These are phyloP conservation scores for Oopsacas minuta DNA, from an alignment of 37 sponge, comb jelly and placozoan genomes.

Conservation along the genomic window DNA sequence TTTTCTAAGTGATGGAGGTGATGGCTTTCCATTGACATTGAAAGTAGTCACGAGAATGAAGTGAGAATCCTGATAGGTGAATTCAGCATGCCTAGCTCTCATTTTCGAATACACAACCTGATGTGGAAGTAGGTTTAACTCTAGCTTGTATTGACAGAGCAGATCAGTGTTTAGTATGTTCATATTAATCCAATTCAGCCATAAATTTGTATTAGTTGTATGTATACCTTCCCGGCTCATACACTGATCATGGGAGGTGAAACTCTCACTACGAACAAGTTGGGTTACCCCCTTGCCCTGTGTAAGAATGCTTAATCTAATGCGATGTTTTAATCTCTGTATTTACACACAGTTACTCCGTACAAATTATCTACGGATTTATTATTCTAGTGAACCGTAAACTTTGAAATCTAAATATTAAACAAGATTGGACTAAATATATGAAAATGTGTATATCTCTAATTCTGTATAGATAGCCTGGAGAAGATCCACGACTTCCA, in stretches of 20 bases:
- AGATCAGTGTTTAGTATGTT: neutral
- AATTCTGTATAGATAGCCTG: no score
- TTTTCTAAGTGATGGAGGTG: neutral
- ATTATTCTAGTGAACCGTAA: no score
- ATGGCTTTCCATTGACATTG: neutral
- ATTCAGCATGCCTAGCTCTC: neutral
- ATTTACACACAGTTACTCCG: no score
- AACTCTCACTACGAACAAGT: neutral
- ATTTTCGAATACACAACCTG: neutral
- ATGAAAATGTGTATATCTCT: no score
- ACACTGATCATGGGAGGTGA: neutral
- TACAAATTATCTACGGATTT: no score
- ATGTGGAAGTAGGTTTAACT: slow-evolving; percentile 10
- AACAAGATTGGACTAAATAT: no score
- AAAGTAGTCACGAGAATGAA: slow-evolving; percentile 8
- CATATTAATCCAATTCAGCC: neutral
- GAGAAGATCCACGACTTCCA: no score
- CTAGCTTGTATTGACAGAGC: neutral
- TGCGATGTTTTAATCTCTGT: no score
- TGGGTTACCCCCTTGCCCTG: neutral
- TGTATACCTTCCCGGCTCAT: neutral
- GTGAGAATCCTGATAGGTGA: slow-evolving; percentile 6
- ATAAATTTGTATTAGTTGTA: neutral
- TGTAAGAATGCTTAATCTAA: neutral
- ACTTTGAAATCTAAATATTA: no score